Percentiles rank a stretch among this genome's conserved stretches.
These are phyloP conservation scores for Agrypnus murinus DNA, from an alignment of 2,888 invertebrate genomes.

Conservation along the genomic window DNA sequence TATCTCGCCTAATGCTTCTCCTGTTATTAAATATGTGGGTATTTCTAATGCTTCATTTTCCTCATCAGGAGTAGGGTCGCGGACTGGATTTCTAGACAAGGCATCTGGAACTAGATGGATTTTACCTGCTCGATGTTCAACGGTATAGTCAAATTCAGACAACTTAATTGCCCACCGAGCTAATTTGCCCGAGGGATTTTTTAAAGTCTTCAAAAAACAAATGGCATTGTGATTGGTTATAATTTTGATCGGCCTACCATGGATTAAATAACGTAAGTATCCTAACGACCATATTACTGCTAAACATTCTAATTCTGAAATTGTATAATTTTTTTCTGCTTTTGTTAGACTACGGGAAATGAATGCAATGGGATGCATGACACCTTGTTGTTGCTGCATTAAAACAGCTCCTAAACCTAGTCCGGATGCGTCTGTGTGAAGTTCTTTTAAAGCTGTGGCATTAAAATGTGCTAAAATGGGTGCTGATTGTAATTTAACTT, in stretches of 20 bases:
- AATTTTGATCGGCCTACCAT: constrained; percentile 18
- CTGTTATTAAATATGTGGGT: constrained; percentile 28
- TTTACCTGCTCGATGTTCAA: constrained; percentile 37
- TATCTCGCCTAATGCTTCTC: no score
- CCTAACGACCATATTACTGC: not conserved
- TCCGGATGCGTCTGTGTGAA: no score
- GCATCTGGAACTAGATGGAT: constrained; percentile 37
- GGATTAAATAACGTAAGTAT: constrained; percentile 8
- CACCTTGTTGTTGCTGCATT: no score
- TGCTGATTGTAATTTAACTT: no score
- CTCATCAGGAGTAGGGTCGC: not conserved
- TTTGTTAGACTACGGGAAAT: constrained; percentile 56
- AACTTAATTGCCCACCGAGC: constrained; percentile 37
- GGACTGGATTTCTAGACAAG: constrained; percentile 35
- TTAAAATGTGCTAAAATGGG: no score
- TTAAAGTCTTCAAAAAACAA: constrained; percentile 35
- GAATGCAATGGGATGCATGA: constrained; percentile 56
- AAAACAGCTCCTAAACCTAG: no score
- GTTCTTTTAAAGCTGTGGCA: no score
- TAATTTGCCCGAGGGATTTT: constrained; percentile 16
- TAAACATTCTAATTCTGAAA: constrained; percentile 53
- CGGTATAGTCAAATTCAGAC: constrained; percentile 40
- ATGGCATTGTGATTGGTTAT: constrained; percentile 44
- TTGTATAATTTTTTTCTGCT: constrained; percentile 58
- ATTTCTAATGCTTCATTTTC: constrained; percentile 33